Evolutionary conservation across 2,888 invertebrate species (phyloP), one percentile per base, ranked within the genome.

Genomic region (Endotricha flammealis): DNA sequence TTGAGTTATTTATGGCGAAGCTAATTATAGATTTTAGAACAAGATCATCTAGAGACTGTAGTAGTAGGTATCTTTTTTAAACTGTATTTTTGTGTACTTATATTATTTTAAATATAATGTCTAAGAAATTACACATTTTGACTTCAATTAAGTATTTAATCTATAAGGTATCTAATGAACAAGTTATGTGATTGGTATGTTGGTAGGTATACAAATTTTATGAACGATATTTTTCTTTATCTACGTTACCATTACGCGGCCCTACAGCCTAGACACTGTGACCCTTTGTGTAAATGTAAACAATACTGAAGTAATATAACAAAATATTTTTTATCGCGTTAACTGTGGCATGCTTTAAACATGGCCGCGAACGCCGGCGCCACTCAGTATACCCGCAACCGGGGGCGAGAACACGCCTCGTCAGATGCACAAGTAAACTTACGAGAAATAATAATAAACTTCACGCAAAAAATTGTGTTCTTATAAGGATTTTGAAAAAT

Each of bases 371-470:
- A 53, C 56, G 66, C 53, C 60, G 69, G 61, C 63, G 54, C 46
- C 64, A 54, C 35, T 77, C 78, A 83, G 82, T 82, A 52, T 61
- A 64, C 68, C 59, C 70, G 63, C 73, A 74, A 71, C 77, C 76
- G 64, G 59, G 62, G 71, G 47, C 62, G 67, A 59, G 48, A 57
- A 59, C 75, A 72, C 80, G 75, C 76, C 80, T 68, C 59, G 44
- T 52, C 49, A 44, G 53, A 55, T 50, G 48, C 37, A 52, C 45
- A 47, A 54, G 41, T 42, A 55, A n/a, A 57, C 48, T 45, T 49
- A 54, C 57, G 46, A 51, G n/a, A 51, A 49, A 50, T 56, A 50
- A 57, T 38, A 43, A 40, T 41, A 22, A 41, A 29, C 48, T 35
- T 41, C 36, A 36, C 16, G 45, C 53, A 37, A 46, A 60, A 44